A percentile compares a stretch with the other conserved stretches of the same genome.
phyloP scores from a whole-genome alignment of 2,113 vertebrate genomes.

The Anseranas semipalmata region DNA sequence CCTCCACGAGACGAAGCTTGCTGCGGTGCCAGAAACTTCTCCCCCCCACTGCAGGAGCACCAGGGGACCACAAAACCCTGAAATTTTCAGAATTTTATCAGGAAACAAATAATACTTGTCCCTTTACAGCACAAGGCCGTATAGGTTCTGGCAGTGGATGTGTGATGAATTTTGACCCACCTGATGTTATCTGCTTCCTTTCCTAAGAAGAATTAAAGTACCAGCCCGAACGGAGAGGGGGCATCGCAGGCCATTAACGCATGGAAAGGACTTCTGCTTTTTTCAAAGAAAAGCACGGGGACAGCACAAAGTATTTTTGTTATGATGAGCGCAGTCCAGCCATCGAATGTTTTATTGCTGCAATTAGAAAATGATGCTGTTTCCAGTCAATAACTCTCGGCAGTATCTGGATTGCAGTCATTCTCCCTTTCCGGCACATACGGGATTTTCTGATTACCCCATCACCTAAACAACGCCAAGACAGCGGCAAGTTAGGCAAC shows the following conservation, averaged over 20 bases:
- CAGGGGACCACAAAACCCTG: too few relatives aligned
- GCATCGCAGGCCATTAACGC: neutral
- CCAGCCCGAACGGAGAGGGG: accelerated
- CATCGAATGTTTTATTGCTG: neutral
- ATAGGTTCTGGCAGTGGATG: neutral
- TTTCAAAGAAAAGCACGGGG: neutral
- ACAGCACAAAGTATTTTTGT: neutral
- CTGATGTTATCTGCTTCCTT: neutral
- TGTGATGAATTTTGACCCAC: neutral
- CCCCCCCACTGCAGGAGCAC: neutral
- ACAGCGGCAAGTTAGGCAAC: neutral
- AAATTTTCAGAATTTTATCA: neutral
- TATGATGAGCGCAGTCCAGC: neutral
- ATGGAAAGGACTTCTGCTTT: neutral
- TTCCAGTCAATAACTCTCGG: neutral
- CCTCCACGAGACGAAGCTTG: neutral
- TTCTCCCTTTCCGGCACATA: accelerated
- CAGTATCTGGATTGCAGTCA: neutral
- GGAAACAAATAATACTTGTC: neutral
- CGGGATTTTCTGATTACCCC: accelerated
- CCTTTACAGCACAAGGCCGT: neutral
- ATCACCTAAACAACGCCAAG: accelerated
- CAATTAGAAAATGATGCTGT: neutral
- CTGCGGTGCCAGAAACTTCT: neutral
- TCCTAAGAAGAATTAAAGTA: neutral